These are phyloP conservation scores for Bradypodion pumilum DNA, from an alignment of 2,797 vertebrate genomes.

Conservation along the genomic window DNA sequence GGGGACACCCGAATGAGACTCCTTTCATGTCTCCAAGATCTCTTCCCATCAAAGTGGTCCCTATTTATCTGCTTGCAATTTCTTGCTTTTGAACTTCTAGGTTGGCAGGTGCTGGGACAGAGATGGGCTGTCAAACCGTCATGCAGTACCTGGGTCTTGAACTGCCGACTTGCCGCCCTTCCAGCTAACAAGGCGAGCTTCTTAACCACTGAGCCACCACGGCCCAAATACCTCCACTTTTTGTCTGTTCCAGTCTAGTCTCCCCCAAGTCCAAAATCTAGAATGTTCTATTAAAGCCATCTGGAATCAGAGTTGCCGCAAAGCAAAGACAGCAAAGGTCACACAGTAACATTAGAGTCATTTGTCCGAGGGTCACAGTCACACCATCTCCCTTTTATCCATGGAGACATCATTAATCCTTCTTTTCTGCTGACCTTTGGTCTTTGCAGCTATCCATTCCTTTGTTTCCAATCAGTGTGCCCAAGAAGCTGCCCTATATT, in stretches of 20 bases:
- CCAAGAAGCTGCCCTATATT: background rate
- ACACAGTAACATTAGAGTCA: slow-evolving; percentile 24
- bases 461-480: slow-evolving; percentile 28
- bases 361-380: slow-evolving; percentile 53
- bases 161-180: too few relatives aligned
- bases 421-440: slow-evolving; percentile 42
- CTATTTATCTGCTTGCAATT: too few relatives aligned
- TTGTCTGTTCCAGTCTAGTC: background rate
- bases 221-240: slow-evolving; percentile 9
- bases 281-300: background rate
- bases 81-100: too few relatives aligned
- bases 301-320: slow-evolving; percentile 36
- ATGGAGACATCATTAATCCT: slow-evolving; percentile 44
- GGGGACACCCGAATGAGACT: too few relatives aligned
- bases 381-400: slow-evolving; percentile 34
- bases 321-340: slow-evolving; percentile 39
- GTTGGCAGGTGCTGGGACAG: too few relatives aligned
- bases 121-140: too few relatives aligned
- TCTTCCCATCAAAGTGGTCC: too few relatives aligned
- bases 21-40: too few relatives aligned
- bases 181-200: too few relatives aligned
- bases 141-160: too few relatives aligned
- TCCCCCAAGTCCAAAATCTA: background rate
- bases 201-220: too few relatives aligned
- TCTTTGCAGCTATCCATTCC: slow-evolving; percentile 47